Evolutionary conservation across 2,113 vertebrate genomes (phyloP).

Genomic region (Ariopsis seemanni): DNA sequence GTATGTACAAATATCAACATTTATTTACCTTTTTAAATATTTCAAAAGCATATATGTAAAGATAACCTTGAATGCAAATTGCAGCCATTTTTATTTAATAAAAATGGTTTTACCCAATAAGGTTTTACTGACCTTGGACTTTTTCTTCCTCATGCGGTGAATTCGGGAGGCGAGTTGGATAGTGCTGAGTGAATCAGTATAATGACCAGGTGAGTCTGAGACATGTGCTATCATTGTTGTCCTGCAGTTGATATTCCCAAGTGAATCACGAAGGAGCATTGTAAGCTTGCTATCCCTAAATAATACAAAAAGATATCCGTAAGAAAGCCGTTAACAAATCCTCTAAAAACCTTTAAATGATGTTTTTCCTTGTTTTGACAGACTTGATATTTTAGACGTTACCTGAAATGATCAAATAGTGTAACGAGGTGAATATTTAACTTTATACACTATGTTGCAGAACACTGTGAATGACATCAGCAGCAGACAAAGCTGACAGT

Average conservation of each 20-base stretch:
- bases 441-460: background rate
- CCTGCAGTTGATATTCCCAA: conserved; percentile 90
- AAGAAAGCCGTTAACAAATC: background rate
- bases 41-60: background rate
- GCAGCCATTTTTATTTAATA: background rate
- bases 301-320: conserved; percentile 18
- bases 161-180: conserved; percentile 93
- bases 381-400: no score
- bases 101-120: background rate
- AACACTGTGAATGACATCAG: background rate
- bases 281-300: conserved; percentile 94
- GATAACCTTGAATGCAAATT: background rate
- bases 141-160: conserved; percentile 94
- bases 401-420: background rate
- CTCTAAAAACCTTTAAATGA: background rate
- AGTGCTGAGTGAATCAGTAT: conserved; percentile 91
- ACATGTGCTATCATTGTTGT: conserved; percentile 97
- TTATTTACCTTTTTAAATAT: background rate
- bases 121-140: conserved; percentile 81
- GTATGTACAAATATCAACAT: background rate
- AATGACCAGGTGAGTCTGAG: conserved; percentile 85
- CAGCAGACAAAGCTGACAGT: conserved; percentile 30
- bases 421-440: background rate
- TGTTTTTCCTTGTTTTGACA: background rate
- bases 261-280: conserved; percentile 90